Percentiles rank a stretch among this genome's conserved stretches.
These are phyloP conservation scores for Neodiprion virginianus DNA, from an alignment of 1,140 invertebrate genomes.

Conservation along the genomic window DNA sequence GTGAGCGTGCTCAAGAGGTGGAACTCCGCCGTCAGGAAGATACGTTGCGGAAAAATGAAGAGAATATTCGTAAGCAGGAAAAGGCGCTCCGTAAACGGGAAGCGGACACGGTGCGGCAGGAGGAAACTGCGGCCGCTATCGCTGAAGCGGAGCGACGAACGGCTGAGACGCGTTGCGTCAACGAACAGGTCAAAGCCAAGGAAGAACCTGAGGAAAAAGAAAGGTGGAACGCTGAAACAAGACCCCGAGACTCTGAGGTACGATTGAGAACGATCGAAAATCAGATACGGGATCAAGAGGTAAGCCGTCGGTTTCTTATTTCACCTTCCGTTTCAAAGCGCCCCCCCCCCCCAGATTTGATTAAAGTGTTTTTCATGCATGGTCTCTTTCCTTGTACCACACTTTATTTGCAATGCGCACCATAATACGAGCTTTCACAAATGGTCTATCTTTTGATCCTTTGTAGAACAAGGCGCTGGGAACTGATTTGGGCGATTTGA, in stretches of 20 bases:
- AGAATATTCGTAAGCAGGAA: constrained; percentile 52
- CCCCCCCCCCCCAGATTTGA: too few relatives aligned
- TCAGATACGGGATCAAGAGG: constrained; percentile 66
- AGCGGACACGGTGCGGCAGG: constrained; percentile 37
- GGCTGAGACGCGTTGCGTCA: constrained; percentile 40
- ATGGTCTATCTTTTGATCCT: constrained; percentile 17
- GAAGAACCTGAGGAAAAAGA: constrained; percentile 43
- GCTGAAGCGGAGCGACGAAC: constrained; percentile 36
- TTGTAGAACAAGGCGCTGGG: constrained; percentile 41
- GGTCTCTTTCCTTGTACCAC: too few relatives aligned
- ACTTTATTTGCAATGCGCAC: too few relatives aligned
- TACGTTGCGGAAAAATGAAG: constrained; percentile 53
- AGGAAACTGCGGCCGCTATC: constrained; percentile 23
- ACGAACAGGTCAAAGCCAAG: constrained; percentile 43
- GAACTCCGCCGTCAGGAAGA: constrained; percentile 49
- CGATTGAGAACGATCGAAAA: constrained; percentile 64
- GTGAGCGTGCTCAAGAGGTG: constrained; percentile 55
- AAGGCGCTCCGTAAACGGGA: constrained; percentile 42
- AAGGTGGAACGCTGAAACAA: constrained; percentile 40
- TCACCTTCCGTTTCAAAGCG: constrained; percentile 16
- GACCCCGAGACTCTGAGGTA: constrained; percentile 53
- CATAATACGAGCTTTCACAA: too few relatives aligned
- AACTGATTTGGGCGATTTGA: constrained; percentile 37
- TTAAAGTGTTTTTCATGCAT: too few relatives aligned
- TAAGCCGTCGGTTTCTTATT: constrained; percentile 31